Conservation (phyloP, 35 echinoderm and acorn worm genomes). For the Hemicentrotus pulcherrimus region DNA sequence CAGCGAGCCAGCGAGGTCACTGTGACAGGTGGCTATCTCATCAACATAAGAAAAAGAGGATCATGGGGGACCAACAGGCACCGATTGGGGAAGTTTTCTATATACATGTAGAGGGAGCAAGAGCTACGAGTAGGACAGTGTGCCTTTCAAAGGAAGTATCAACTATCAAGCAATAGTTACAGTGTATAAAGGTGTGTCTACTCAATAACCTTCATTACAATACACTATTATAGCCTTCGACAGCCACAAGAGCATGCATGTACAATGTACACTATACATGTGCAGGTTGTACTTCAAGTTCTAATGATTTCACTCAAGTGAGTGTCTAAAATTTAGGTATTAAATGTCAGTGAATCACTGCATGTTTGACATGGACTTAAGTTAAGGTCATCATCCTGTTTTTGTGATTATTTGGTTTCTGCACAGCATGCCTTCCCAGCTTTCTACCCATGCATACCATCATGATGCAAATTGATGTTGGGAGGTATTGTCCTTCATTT, state of each 20-base stretch:
- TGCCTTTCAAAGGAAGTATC: too few relatives aligned
- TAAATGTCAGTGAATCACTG: slow-evolving; percentile 11
- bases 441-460: neutral
- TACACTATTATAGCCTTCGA: neutral
- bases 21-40: too few relatives aligned
- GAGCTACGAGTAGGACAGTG: too few relatives aligned
- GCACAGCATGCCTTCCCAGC: neutral
- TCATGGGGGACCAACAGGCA: too few relatives aligned
- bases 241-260: neutral
- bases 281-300: neutral
- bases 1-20: too few relatives aligned
- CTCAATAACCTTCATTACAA: neutral
- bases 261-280: neutral
- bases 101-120: too few relatives aligned
- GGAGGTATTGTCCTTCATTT: slow-evolving; percentile 4
- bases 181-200: neutral
- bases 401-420: slow-evolving; percentile 13
- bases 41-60: too few relatives aligned
- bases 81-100: too few relatives aligned
- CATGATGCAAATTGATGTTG: neutral
- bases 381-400: slow-evolving; percentile 17
- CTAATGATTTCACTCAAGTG: neutral
- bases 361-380: slow-evolving; percentile 12
- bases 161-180: neutral
- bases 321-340: neutral